These are phyloP conservation scores for Odontophorus gujanensis DNA, from an alignment of 2,113 vertebrate species.

Conservation along the genomic window DNA sequence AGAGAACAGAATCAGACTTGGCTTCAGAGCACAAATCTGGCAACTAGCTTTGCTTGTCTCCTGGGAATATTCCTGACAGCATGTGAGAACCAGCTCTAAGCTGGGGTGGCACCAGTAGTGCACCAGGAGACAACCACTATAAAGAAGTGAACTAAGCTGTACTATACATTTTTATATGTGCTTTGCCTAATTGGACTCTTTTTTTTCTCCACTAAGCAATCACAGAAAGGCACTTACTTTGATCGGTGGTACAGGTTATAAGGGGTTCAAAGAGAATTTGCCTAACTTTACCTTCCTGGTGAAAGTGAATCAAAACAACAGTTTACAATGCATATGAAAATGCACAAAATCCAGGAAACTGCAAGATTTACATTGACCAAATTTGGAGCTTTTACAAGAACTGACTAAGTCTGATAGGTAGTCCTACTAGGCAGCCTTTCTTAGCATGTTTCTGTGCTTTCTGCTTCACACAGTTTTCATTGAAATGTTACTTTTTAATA, in stretches of 20 bases:
- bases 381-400: background rate
- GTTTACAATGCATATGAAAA: background rate
- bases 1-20: background rate
- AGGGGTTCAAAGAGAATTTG: background rate
- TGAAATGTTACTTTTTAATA: background rate
- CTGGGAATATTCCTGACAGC: background rate
- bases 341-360: background rate
- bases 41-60: constrained; percentile 15
- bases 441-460: background rate
- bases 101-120: background rate
- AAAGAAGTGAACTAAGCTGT: constrained; percentile 11
- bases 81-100: background rate
- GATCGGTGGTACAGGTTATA: background rate
- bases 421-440: background rate
- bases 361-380: background rate
- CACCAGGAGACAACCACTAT: background rate
- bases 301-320: background rate
- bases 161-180: background rate
- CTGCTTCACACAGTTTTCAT: background rate
- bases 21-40: background rate
- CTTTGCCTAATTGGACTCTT: background rate
- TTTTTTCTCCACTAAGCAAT: background rate
- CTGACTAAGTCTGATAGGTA: background rate
- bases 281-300: background rate
- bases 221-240: background rate